Base-by-base conservation (phyloP, 2,888 invertebrate species). In the Acronicta leporina region DNA sequence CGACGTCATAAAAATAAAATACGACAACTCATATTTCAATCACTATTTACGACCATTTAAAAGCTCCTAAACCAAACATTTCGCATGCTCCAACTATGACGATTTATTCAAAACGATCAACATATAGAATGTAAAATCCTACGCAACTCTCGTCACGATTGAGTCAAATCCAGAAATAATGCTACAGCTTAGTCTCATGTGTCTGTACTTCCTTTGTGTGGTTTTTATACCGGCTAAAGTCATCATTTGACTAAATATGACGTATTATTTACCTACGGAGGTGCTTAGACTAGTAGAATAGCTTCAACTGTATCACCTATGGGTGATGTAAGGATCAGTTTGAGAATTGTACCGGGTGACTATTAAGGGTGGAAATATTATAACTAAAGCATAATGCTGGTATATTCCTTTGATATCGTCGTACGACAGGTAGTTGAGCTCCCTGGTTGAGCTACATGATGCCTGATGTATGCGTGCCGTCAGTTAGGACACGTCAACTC, bases 111-210 rank as follows among this genome's bases (percentile, higher is more conserved):
- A 68, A 72, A 61, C 61, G 49, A 63, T 49, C 50, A 47, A 10
- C 16, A n/a, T 44, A 33, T 55, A 75, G 16, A 33, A 77, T 77
- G 76, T 70, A 63, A 73, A 82, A 73, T 75, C 88, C 88, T 84
- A 87, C 89, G 85, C 84, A 75, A 67, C 2, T 5, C 73, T 75
- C 82, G 83, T 81, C 82, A 82, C 68, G 71, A 68, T 75, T 88
- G 87, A 90, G 77, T 88, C 89, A 87, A 84, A 55, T 76, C 86
- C 83, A 82, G 75, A 85, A 88, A 89, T 90, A 89, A 78, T 73
- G 53, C 53, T 65, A 42, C 58, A 53, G 14, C n/a, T 62, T 57
- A 58, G 65, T 68, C 35, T 62, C 43, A 30, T 46, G 51, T 61
- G 27, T 64, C 41, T 53, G 47, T 47, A 59, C 40, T 61, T 59